A percentile compares a stretch with the other conserved stretches of the same genome.
These are phyloP conservation scores for Salmo trutta DNA, from an alignment of 2,797 vertebrate species.

Conservation along the genomic window DNA sequence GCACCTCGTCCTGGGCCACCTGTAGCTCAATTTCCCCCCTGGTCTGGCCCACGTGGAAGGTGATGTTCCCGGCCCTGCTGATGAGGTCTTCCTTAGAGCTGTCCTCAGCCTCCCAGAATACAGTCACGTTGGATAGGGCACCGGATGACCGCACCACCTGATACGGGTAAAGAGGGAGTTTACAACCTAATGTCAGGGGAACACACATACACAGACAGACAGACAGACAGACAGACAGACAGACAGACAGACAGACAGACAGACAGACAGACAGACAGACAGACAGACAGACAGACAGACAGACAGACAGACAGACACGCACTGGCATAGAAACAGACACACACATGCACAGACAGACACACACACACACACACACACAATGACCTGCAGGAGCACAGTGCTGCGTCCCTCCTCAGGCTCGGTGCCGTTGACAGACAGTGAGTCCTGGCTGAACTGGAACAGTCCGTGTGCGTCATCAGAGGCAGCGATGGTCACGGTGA, in stretches of 20 bases:
- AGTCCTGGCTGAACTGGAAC: slow-evolving; percentile 87
- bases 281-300: background rate
- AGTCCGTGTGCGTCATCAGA: slow-evolving; percentile 97
- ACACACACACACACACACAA: background rate
- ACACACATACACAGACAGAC: background rate
- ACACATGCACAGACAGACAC: background rate
- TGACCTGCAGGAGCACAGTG: slow-evolving; percentile 74
- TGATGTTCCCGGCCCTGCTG: slow-evolving; percentile 81
- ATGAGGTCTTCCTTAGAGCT: slow-evolving; percentile 79
- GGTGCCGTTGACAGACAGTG: slow-evolving; percentile 82
- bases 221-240: too few species aligned
- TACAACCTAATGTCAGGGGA: background rate
- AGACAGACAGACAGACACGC: background rate
- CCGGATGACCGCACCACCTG: slow-evolving; percentile 88
- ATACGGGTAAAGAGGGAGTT: background rate
- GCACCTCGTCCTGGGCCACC: slow-evolving; percentile 84
- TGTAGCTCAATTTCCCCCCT: slow-evolving; percentile 76
- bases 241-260: too few species aligned
- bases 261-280: background rate
- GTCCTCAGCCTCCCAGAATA: slow-evolving; percentile 83
- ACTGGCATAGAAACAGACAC: too few species aligned
- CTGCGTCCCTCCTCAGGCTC: slow-evolving; percentile 87
- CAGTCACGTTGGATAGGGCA: slow-evolving; percentile 83
- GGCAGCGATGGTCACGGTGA: slow-evolving; percentile 89
- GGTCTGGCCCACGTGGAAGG: slow-evolving; percentile 83